Evolutionary conservation across 2,113 vertebrate species (phyloP), one percentile per base, ranked within the genome.

Genomic region (Psephotus haematonotus): DNA sequence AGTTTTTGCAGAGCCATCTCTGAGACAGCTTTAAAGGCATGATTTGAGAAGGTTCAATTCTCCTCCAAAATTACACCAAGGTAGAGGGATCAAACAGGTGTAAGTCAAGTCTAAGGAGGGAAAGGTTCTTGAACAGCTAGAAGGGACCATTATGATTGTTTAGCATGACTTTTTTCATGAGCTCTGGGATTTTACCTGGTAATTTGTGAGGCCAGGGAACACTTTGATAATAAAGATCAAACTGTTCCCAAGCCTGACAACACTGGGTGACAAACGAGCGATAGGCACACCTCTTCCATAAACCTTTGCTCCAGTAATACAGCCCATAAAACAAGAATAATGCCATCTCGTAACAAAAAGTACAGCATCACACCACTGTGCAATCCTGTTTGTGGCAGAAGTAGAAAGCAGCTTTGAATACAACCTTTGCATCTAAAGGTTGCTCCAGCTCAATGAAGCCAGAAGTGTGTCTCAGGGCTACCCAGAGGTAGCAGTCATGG

Each of bases 151-250:
- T 80, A 65, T 67, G 49, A 69, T 35, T 49, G 67, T 20, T 84
- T 85, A 65, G 25, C 29, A 49, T 80, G 22, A 31, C 19, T 91
- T 84, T 68, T 47, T 87, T 62, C 37, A 46, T 33, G 35, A 92
- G 44, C 43, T 84, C 5, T 33, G 57, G 47, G 39, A 64, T 79
- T 85, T 91, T 87, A 91, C 65, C 52, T 3, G 4, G 65, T 9
- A 52, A 53, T 85, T 85, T 87, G 53, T 44, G 41, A 91, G 70
- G 47, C 35, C 57, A 55, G 47, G 9, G n/a, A 91, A 62, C 14
- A 57, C 39, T 91, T 75, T 90, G 49, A 72, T 69, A 95, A 85
- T 71, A 87, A 89, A 91, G 25, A 87, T 59, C 89, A 79, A 62
- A 46, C 9, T 0, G 1, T 79, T 87, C 18, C 44, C 77, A 92